Base-by-base conservation (phyloP, 2,888 invertebrate genomes). In the Frankliniella fusca region DNA sequence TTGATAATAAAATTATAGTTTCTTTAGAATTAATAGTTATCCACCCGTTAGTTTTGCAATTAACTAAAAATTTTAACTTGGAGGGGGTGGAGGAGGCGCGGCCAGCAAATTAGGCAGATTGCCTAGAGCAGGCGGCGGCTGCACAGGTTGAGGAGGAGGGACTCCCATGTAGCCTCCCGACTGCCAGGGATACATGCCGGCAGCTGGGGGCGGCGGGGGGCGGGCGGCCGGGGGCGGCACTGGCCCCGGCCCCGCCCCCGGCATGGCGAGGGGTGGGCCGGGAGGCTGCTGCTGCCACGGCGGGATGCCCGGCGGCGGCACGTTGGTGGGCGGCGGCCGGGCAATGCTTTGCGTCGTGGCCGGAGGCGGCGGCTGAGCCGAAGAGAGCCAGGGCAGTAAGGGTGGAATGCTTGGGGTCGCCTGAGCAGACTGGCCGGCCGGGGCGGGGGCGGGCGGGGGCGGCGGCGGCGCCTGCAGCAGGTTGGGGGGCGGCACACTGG, bases 31-130 rank as follows among this genome's bases (percentile, higher is more conserved):
- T 38, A 38, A 38, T 38, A 3, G 38, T 38, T 38, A 2, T 38
- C 38, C 38, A 38, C 38, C 38, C 5, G 38, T 38, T 38, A 38
- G 38, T 38, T 38, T 38, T 5, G 38, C 3, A 5, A 3, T 38
- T 38, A 38, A 38, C n/a, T n/a, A 38, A 38, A 38, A 3, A 38
- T 38, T 18, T 12, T 76, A 76, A 76, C 70, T 76, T n/a, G 91
- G 91, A 0, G 93, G 93, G 5, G 93, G 93, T 20, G 93, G 93
- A 9, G 93, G 93, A 5, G 93, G 93, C 49, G 93, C 92, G 80
- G 92, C 90, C 80, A 92, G 86, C 81, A 93, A 86, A 80, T 89
- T 90, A 3, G 91, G 91, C 80, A 89, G 89, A 81, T 89, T 90
- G 82, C 91, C 89, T 48, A 84, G 80, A 20, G 84, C 85, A 15